A percentile compares a stretch with the other conserved stretches of the same genome.
phyloP scores from a whole-genome alignment of 2,113 vertebrate species.

The Oreochromis niloticus region DNA sequence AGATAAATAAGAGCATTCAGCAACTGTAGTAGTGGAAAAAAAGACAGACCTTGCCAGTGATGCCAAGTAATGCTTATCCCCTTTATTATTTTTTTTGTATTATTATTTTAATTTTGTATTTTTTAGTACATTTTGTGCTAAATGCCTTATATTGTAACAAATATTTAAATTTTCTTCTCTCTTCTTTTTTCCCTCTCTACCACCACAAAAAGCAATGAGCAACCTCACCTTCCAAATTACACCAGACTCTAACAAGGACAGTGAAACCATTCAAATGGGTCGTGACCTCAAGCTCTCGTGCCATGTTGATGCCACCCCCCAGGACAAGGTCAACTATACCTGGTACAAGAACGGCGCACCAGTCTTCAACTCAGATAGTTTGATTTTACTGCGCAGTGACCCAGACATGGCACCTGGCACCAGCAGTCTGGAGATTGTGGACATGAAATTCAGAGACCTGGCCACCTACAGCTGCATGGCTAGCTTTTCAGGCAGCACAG shows the following conservation, averaged over 20 bases:
- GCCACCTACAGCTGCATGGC: slow-evolving; percentile 92
- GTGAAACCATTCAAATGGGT: slow-evolving; percentile 92
- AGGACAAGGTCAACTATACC: slow-evolving; percentile 94
- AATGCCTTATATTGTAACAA: neutral
- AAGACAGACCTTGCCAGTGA: neutral
- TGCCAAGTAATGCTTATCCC: neutral
- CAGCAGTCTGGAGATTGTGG: slow-evolving; percentile 94
- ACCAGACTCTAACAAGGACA: slow-evolving; percentile 96
- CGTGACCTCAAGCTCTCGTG: slow-evolving; percentile 97
- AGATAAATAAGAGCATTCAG: neutral
- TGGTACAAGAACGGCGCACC: slow-evolving; percentile 93
- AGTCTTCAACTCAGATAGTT: slow-evolving; percentile 81
- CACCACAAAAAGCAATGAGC: slow-evolving; percentile 78
- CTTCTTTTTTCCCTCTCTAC: neutral
- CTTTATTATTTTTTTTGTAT: neutral
- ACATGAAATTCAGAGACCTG: slow-evolving; percentile 93
- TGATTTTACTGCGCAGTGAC: slow-evolving; percentile 89
- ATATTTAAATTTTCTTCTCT: neutral
- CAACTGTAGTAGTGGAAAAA: neutral
- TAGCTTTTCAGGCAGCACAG: slow-evolving; percentile 84
- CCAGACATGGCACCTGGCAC: slow-evolving; percentile 89
- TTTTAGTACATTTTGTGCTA: neutral
- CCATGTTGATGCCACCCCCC: slow-evolving; percentile 94
- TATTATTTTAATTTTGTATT: neutral
- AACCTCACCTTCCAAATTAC: slow-evolving; percentile 97